phyloP scores from a whole-genome alignment of 2,797 vertebrate species.

The Muscicapa striata region DNA sequence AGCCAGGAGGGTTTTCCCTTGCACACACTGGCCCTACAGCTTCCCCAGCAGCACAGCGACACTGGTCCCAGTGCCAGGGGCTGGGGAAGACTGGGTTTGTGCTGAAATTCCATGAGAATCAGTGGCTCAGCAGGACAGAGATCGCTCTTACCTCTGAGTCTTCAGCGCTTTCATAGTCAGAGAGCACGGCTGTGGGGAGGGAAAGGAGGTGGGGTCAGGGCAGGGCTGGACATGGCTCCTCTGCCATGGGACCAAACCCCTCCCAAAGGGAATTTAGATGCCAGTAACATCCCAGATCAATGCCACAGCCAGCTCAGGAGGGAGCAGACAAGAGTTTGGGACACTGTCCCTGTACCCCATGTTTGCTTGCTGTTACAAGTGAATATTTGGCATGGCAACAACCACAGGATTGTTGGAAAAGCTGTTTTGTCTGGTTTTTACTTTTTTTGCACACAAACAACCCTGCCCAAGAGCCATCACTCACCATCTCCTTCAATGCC shows the following conservation, averaged over 20 bases:
- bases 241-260: neutral
- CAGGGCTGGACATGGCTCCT: neutral
- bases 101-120: neutral
- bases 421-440: neutral
- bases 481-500: conserved; percentile 93
- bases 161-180: conserved; percentile 96
- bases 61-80: neutral
- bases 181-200: conserved; percentile 86
- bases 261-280: neutral
- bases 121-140: neutral
- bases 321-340: rapidly evolving
- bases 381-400: neutral
- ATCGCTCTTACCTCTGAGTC: conserved; percentile 86
- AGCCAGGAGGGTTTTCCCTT: neutral
- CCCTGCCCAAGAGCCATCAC: neutral
- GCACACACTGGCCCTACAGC: rapidly evolving
- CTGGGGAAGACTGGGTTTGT: neutral
- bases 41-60: neutral
- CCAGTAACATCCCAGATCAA: neutral
- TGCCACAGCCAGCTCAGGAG: neutral
- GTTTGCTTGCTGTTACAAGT: rapidly evolving
- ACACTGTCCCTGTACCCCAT: rapidly evolving
- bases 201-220: neutral
- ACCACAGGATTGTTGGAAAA: rapidly evolving
- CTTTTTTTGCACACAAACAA: neutral